Conservation (phyloP, 92 coral and sea anemone species). For the Zoanthus gigantus region DNA sequence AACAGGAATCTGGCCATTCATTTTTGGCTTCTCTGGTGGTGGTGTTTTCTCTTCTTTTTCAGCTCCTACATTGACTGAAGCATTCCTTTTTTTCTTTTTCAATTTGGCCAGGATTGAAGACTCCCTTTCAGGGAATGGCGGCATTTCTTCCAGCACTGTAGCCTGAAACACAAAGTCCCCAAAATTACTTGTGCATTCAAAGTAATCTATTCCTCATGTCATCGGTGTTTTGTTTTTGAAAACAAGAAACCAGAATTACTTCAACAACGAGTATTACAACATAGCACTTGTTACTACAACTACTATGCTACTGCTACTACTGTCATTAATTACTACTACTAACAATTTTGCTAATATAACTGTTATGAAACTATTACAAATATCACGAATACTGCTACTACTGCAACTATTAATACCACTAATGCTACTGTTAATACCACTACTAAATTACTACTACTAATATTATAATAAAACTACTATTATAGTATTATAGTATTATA, state of each 20-base stretch:
- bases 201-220: not conserved
- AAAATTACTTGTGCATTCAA: not conserved
- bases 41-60: constrained; percentile 79
- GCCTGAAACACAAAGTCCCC: constrained; percentile 63
- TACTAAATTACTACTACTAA: not conserved
- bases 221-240: too few relatives aligned
- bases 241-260: too few relatives aligned
- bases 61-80: constrained; percentile 58
- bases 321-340: not conserved
- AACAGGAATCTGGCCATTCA: constrained; percentile 85
- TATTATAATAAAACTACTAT: not conserved
- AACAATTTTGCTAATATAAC: not conserved
- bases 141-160: constrained; percentile 99
- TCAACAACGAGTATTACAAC: not conserved
- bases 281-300: too few relatives aligned
- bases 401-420: not conserved
- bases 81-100: constrained; percentile 87
- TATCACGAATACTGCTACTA: not conserved
- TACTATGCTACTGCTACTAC: not conserved
- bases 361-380: not conserved
- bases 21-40: constrained; percentile 83
- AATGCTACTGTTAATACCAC: not conserved
- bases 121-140: constrained; percentile 99
- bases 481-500: not conserved
- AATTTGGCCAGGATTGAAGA: constrained; percentile 96